These are phyloP conservation scores for Scolopax rusticola DNA, from an alignment of 2,797 vertebrate species.

Conservation along the genomic window DNA sequence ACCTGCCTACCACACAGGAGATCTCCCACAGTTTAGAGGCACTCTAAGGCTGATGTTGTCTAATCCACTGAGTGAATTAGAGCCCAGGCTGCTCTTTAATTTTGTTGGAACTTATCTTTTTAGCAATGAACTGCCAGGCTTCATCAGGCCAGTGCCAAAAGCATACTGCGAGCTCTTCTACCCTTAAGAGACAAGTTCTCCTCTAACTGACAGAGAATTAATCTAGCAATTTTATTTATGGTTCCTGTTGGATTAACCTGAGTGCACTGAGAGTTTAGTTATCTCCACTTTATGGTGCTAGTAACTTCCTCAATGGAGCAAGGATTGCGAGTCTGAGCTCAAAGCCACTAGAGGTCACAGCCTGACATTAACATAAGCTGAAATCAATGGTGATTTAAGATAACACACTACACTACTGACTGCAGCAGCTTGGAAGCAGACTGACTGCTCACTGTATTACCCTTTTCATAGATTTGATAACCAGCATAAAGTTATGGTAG, in stretches of 20 bases:
- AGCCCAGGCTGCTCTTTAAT: neutral
- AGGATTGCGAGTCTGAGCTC: neutral
- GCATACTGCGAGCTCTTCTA: neutral
- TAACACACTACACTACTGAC: neutral
- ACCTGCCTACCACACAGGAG: neutral
- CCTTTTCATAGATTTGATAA: neutral
- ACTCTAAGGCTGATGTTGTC: neutral
- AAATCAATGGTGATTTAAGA: constrained; percentile 57
- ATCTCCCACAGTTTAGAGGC: neutral
- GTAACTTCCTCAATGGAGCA: neutral
- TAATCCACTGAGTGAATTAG: neutral
- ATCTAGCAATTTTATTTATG: neutral
- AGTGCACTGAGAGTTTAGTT: neutral
- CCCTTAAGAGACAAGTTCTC: neutral
- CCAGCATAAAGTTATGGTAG: neutral
- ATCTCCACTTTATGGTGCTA: neutral
- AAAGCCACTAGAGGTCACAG: constrained; percentile 26
- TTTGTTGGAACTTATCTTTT: neutral
- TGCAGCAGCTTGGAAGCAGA: neutral
- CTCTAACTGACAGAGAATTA: neutral
- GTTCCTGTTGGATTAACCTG: constrained; percentile 17
- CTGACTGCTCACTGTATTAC: neutral
- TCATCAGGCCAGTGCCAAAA: neutral
- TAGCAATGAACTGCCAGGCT: neutral
- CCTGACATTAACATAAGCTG: constrained; percentile 24